A percentile compares a stretch with the other conserved stretches of the same genome.
Conservation (phyloP, 92 coral and sea anemone genomes). For the Parazoanthus darwini region DNA sequence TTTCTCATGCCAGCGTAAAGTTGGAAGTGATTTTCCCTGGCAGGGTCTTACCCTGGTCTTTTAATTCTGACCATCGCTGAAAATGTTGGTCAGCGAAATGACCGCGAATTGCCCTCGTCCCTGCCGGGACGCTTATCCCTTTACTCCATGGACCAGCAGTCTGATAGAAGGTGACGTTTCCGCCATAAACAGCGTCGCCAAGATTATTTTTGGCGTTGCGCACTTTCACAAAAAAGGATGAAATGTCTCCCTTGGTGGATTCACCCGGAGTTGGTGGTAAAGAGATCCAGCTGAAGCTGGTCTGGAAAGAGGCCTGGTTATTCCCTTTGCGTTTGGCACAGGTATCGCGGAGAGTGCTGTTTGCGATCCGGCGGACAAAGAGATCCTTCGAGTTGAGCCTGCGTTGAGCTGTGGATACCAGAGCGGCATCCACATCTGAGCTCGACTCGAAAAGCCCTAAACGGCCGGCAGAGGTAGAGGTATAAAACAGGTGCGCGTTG, state of each 20-base stretch:
- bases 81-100: background rate
- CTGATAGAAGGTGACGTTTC: background rate
- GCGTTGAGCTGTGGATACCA: background rate
- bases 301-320: background rate
- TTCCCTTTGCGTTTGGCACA: background rate
- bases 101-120: background rate
- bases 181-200: background rate
- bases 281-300: background rate
- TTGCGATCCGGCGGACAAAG: background rate
- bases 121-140: background rate
- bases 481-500: background rate
- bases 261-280: background rate
- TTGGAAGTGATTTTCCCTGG: too few species aligned
- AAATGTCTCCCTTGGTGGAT: background rate
- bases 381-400: slow-evolving; percentile 6
- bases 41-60: slow-evolving; percentile 7
- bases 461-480: background rate
- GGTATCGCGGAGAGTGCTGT: background rate
- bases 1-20: too few species aligned
- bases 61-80: background rate
- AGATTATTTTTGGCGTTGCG: background rate
- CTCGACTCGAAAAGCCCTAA: background rate
- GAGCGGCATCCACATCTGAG: background rate
- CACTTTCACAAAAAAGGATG: background rate
- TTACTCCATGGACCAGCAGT: background rate